phyloP scores from a whole-genome alignment of 1,140 invertebrate genomes.

The Lepidurus couesii region DNA sequence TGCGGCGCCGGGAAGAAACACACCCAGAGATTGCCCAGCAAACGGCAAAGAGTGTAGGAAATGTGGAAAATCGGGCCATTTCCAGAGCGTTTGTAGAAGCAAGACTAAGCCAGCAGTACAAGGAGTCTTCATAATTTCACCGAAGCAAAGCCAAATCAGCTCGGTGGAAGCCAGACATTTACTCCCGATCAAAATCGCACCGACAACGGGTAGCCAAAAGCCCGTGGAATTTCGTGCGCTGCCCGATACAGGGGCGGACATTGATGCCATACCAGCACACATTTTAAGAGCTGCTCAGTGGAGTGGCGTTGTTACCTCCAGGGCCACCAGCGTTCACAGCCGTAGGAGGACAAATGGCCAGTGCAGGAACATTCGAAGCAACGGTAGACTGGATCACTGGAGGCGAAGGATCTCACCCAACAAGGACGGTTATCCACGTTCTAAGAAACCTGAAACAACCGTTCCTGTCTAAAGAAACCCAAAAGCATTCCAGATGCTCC shows the following conservation, averaged over 20 bases:
- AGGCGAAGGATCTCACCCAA: not conserved
- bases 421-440: not conserved
- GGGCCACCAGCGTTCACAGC: not conserved
- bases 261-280: slow-evolving; percentile 2
- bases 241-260: slow-evolving; percentile 6
- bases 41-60: not conserved
- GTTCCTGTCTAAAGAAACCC: not conserved
- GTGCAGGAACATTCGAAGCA: not conserved
- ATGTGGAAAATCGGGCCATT: not conserved
- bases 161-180: not conserved
- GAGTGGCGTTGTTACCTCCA: not conserved
- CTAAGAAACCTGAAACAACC: not conserved
- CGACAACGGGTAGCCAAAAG: not conserved
- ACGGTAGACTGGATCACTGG: not conserved
- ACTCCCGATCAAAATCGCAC: not conserved
- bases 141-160: not conserved
- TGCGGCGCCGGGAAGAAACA: not conserved
- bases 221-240: not conserved
- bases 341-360: not conserved
- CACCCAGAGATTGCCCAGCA: not conserved
- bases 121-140: not conserved
- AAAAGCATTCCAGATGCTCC: not conserved
- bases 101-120: not conserved
- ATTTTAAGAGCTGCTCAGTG: not conserved
- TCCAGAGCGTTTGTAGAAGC: not conserved